Conservation (phyloP, 1,140 invertebrate genomes). For the Tetramorium alpestre region DNA sequence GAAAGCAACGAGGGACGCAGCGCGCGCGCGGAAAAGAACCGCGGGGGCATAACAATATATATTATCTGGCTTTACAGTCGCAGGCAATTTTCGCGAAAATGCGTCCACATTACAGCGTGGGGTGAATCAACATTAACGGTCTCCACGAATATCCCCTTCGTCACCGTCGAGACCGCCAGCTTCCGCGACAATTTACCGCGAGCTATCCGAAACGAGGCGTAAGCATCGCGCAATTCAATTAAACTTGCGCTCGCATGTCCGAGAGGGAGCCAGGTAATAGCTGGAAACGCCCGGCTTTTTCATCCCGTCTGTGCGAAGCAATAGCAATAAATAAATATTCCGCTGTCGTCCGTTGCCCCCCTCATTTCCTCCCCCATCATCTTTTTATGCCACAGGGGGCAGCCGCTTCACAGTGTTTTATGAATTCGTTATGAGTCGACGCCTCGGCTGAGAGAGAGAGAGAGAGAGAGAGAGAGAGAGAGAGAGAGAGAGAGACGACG, state of each 20-base stretch:
- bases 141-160: slow-evolving; percentile 38
- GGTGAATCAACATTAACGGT: slow-evolving; percentile 3
- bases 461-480: too few relatives aligned
- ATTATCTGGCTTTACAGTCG: slow-evolving; percentile 4
- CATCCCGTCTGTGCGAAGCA: not conserved
- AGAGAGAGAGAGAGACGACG: not conserved
- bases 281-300: slow-evolving; percentile 8
- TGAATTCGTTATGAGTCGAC: slow-evolving; percentile 77
- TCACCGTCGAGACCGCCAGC: slow-evolving; percentile 56
- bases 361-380: not conserved
- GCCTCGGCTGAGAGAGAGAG: slow-evolving; percentile 37
- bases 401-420: slow-evolving; percentile 67
- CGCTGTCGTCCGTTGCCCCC: slow-evolving; percentile 9
- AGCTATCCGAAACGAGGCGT: slow-evolving; percentile 63
- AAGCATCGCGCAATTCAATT: slow-evolving; percentile 73
- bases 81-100: slow-evolving; percentile 6
- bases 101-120: not conserved
- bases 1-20: too few relatives aligned
- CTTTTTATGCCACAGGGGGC: slow-evolving; percentile 12
- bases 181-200: slow-evolving; percentile 69
- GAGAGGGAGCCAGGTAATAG: not conserved
- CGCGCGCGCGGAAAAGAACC: not conserved
- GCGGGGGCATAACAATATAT: not conserved
- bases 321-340: slow-evolving; percentile 72
- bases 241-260: slow-evolving; percentile 53